Base-by-base conservation (phyloP, 2,113 vertebrate genomes). In the Macrotus californicus region DNA sequence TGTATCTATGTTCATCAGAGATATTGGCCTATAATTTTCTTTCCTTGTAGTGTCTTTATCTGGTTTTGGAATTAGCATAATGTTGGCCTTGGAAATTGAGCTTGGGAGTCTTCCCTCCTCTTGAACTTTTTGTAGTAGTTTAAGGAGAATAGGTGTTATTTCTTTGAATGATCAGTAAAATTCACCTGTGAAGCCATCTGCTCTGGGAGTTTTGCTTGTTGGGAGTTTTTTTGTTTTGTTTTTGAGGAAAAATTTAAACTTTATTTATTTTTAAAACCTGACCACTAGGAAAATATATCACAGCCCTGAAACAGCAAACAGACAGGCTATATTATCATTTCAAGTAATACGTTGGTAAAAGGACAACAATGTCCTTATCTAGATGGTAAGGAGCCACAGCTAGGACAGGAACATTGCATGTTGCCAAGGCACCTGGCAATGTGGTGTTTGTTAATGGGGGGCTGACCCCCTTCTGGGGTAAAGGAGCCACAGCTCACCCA, bases 231-330 rank as follows among this genome's bases (percentile, higher is more conserved):
- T 48, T 52, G 15, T 52, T 52, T 52, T 52, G 50, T 70, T 70
- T 70, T 36, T 52, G 31, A 77, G 50, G 92, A 80, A 75, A 90
- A 84, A 87, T 84, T 89, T 81, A 94, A 96, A 85, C 21, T 59
- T 87, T 85, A 89, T 97, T 96, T 94, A 95, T 97, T 91, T 96
- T 87, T 43, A 87, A 87, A 94, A 96, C 80, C 82, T 91, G 94
- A 96, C 84, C 48, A 80, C 87, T 94, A 94, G 73, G 89, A 97
- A 97, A 97, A 97, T 94, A 96, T 72, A 86, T 96, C 90, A 95
- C 86, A 92, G 93, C 59, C 79, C 93, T 72, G 67, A 83, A 77
- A 97, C 50, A 92, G 39, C 87, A 87, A 72, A 87, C 15, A 61
- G 48, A 70, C 50, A 87, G 89, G 76, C 56, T 90, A 69, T 59